phyloP scores from a whole-genome alignment of 2,797 vertebrate genomes.

The Toxotes lorentzi region DNA sequence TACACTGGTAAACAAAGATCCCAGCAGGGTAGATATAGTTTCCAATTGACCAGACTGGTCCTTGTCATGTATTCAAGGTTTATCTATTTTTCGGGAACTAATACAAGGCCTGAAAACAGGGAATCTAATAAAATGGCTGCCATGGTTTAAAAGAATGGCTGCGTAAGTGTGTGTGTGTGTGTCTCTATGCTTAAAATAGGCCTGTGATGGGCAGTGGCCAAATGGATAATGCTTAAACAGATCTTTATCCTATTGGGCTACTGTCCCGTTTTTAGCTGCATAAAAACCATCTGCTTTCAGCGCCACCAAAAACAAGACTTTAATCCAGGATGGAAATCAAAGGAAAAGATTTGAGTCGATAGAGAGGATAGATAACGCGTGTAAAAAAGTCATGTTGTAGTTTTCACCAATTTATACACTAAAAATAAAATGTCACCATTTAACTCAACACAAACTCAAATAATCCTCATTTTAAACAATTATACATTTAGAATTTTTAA shows the following conservation, averaged over 20 bases:
- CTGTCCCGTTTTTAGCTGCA: conserved; percentile 75
- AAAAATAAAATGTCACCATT: background rate
- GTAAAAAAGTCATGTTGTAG: conserved; percentile 8
- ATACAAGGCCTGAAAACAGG: conserved; percentile 71
- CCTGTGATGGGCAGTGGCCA: conserved; percentile 77
- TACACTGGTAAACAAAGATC: conserved; percentile 79
- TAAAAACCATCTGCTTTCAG: conserved; percentile 78
- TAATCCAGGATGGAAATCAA: conserved; percentile 71
- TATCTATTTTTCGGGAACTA: conserved; percentile 80
- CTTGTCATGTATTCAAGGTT: conserved; percentile 76
- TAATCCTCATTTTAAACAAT: background rate
- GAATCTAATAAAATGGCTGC: conserved; percentile 83
- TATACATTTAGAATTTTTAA: background rate
- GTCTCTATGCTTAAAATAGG: conserved; percentile 74
- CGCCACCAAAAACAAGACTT: conserved; percentile 65
- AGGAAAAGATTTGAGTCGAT: conserved; percentile 48
- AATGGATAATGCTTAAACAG: conserved; percentile 81
- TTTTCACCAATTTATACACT: conserved; percentile 16
- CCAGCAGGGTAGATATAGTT: conserved; percentile 73
- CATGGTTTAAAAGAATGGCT: conserved; percentile 72
- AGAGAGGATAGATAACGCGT: conserved; percentile 45
- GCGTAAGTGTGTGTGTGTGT: conserved; percentile 37
- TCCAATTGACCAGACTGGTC: conserved; percentile 72
- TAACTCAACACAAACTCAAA: background rate
- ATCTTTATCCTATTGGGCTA: conserved; percentile 81